phyloP scores from a whole-genome alignment of 1,140 invertebrate species.

The Trichonephila clavipes region DNA sequence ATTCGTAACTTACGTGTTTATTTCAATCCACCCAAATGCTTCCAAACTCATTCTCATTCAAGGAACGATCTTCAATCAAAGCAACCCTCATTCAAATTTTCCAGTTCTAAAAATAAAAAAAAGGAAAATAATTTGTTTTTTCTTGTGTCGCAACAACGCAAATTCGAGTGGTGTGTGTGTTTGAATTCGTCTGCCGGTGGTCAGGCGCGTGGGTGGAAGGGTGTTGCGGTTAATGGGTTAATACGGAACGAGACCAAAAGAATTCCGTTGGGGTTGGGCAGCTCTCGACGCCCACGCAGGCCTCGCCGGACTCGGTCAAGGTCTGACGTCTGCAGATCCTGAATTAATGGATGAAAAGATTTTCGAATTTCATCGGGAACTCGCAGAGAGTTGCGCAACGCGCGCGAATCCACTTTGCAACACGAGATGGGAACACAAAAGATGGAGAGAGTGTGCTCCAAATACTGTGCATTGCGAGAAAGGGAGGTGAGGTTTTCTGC shows the following conservation, averaged over 20 bases:
- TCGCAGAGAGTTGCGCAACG: neutral
- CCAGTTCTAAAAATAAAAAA: neutral
- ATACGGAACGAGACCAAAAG: slow-evolving; percentile 49
- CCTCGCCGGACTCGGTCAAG: slow-evolving; percentile 57
- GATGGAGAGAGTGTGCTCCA: neutral
- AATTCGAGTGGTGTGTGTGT: no score
- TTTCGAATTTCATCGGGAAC: neutral
- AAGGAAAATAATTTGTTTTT: neutral
- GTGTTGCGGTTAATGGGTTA: slow-evolving; percentile 61
- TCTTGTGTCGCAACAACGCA: neutral
- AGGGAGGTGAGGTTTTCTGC: no score
- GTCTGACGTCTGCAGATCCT: slow-evolving; percentile 28
- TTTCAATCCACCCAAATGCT: no score
- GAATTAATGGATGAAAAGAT: slow-evolving; percentile 9
- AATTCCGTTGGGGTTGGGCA: slow-evolving; percentile 32
- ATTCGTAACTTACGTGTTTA: no score
- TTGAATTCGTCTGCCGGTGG: neutral
- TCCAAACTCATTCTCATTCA: no score
- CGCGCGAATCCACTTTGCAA: neutral
- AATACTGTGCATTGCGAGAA: neutral
- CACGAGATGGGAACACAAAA: neutral
- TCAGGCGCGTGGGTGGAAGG: neutral
- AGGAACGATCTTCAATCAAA: no score
- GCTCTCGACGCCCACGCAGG: neutral
- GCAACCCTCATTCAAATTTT: no score